Percentiles rank a stretch among this genome's conserved stretches.
phyloP scores from a whole-genome alignment of 2,797 vertebrate species.

The Artibeus lituratus region DNA sequence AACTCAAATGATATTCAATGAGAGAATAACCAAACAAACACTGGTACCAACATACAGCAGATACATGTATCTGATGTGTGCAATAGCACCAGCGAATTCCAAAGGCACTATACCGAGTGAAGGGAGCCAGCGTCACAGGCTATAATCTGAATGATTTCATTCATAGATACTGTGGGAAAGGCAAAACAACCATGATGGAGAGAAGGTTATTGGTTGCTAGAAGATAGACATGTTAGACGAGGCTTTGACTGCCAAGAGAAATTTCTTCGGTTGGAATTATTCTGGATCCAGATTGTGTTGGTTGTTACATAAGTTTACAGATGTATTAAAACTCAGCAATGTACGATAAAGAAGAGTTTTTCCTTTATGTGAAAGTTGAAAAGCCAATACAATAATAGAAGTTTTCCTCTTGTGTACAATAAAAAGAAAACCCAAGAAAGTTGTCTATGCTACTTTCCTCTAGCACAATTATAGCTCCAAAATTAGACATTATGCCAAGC shows the following conservation, averaged over 20 bases:
- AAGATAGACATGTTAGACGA: neutral
- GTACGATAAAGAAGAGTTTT: neutral
- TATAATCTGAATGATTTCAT: neutral
- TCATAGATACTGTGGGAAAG: neutral
- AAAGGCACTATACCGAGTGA: neutral
- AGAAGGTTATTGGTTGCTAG: neutral
- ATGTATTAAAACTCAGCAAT: neutral
- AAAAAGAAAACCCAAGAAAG: neutral
- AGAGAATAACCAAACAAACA: neutral
- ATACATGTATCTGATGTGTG: neutral
- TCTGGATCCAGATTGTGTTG: neutral
- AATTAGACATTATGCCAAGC: slow-evolving; percentile 13
- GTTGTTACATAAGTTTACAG: neutral
- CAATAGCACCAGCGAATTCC: neutral
- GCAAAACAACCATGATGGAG: neutral
- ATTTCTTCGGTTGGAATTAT: neutral
- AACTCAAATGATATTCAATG: neutral
- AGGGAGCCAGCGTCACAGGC: neutral
- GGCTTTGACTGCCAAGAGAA: neutral
- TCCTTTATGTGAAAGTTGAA: neutral
- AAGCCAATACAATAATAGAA: neutral
- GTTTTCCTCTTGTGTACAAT: neutral
- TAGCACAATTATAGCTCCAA: neutral
- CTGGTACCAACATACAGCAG: neutral
- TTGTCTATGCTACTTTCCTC: slow-evolving; percentile 3